Conservation (phyloP, 2,797 vertebrate genomes). For the Enteromius paludinosus region DNA sequence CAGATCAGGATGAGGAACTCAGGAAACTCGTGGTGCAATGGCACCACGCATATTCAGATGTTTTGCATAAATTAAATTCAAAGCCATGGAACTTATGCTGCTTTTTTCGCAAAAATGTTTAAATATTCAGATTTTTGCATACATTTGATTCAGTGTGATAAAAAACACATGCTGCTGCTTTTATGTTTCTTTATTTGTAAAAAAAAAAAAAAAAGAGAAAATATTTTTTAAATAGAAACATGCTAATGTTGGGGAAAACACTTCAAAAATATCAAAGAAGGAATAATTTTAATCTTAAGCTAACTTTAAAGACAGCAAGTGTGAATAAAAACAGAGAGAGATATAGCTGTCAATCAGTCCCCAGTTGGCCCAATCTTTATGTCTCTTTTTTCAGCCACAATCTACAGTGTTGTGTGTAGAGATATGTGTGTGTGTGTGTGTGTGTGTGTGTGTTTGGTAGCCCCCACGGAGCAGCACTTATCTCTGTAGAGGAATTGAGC, state of each 20-base stretch:
- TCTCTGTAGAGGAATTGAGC: slow-evolving; percentile 83
- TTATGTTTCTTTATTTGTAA: neutral
- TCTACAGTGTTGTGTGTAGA: slow-evolving; percentile 48
- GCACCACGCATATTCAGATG: neutral
- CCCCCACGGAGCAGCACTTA: slow-evolving; percentile 83
- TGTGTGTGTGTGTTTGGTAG: slow-evolving; percentile 42
- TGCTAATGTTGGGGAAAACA: neutral
- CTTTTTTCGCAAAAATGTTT: neutral
- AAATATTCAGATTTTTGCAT: neutral
- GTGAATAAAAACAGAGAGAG: neutral
- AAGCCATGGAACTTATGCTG: neutral
- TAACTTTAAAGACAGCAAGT: neutral
- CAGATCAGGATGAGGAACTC: neutral
- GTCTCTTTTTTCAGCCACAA: slow-evolving; percentile 30
- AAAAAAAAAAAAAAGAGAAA: neutral
- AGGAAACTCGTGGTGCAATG: neutral
- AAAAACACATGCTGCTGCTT: neutral
- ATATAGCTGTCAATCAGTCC: slow-evolving; percentile 12
- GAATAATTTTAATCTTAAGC: neutral
- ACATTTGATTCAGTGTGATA: neutral
- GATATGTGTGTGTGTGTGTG: slow-evolving; percentile 10
- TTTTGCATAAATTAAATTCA: neutral
- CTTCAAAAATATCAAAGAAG: neutral
- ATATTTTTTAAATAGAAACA: neutral
- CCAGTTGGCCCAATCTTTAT: neutral